Percentiles rank a stretch among this genome's conserved stretches.
Conservation (phyloP, 2,797 vertebrate species). For the Diplodus sargus region DNA sequence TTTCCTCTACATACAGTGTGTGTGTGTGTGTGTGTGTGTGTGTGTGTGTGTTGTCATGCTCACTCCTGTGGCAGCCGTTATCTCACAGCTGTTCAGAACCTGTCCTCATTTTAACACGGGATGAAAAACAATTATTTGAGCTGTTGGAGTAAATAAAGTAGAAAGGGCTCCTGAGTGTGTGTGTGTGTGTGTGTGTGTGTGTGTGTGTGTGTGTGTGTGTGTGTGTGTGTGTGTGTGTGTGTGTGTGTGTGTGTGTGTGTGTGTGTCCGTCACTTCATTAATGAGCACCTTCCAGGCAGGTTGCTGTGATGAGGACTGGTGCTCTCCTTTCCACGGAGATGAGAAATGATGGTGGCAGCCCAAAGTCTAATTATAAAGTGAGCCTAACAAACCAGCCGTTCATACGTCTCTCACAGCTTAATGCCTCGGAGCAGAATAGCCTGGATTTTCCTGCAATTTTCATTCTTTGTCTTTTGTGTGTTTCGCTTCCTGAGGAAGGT, state of each 20-base stretch:
- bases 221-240: neutral
- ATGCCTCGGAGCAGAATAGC: slow-evolving; percentile 37
- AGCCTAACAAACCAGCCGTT: slow-evolving; percentile 59
- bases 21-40: neutral
- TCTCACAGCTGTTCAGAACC: slow-evolving; percentile 59
- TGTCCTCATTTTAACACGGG: slow-evolving; percentile 54
- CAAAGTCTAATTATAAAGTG: slow-evolving; percentile 73
- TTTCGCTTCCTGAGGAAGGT: slow-evolving; percentile 21
- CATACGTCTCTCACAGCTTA: slow-evolving; percentile 47
- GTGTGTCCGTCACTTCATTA: slow-evolving; percentile 63
- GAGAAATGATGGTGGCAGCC: slow-evolving; percentile 71
- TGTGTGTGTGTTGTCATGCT: slow-evolving; percentile 16
- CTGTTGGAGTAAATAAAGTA: slow-evolving; percentile 71
- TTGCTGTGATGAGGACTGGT: slow-evolving; percentile 70
- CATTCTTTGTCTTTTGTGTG: slow-evolving; percentile 31
- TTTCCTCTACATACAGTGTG: slow-evolving; percentile 5
- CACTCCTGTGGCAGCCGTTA: slow-evolving; percentile 21
- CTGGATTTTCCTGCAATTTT: slow-evolving; percentile 36
- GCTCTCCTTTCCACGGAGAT: slow-evolving; percentile 70
- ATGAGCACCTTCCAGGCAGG: slow-evolving; percentile 78
- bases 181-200: slow-evolving; percentile 4
- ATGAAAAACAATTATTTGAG: slow-evolving; percentile 67
- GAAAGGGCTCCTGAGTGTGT: slow-evolving; percentile 36
- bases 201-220: slow-evolving; percentile 2
- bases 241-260: slow-evolving; percentile 21